Base-by-base conservation (phyloP, 2,888 invertebrate species). In the Phytoseiulus persimilis region DNA sequence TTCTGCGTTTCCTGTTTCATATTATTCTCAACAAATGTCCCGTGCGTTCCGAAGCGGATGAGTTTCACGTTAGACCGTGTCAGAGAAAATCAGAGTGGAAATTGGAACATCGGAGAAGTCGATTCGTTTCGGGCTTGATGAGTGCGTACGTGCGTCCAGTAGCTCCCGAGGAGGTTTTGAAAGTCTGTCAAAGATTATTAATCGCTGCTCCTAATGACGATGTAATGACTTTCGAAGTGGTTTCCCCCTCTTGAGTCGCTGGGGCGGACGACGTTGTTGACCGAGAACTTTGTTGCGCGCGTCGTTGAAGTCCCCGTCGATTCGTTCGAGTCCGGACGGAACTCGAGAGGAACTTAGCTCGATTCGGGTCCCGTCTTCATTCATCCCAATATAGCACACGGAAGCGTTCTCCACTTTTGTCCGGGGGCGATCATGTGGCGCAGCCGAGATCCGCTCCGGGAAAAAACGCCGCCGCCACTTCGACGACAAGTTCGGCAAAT, bases 151-250 rank as follows among this genome's bases (percentile, higher is more conserved):
- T 14, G 65, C 28, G 65, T 65, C 65, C 65, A 14, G 46, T 14
- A 11, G 14, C 46, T 6, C 6, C 46, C 14, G 14, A 65, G 65
- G 65, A 28, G 14, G 18, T 14, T 65, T 65, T 23, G 65, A 65
- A 65, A 65, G 65, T 65, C 65, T 65, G 65, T 65, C 65, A 65
- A 65, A 65, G 65, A 65, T 65, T 65, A 65, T 65, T 65, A 65
- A 65, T 65, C 28, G 65, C 65, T 14, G 14, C 65, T 65, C 65
- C 65, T 65, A 28, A 65, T 65, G 65, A 65, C 65, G 65, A 65
- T 65, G 14, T 65, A 65, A 65, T 65, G 65, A 65, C 65, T 65
- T 28, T 65, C 23, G 18, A 28, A 14, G 65, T 39, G 28, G 65
- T 65, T 14, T 65, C 65, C 18, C 65, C 65, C 18, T 2, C 65